Evolutionary conservation across 2,888 invertebrate genomes (phyloP).

Genomic region (Tiliacea citrago): DNA sequence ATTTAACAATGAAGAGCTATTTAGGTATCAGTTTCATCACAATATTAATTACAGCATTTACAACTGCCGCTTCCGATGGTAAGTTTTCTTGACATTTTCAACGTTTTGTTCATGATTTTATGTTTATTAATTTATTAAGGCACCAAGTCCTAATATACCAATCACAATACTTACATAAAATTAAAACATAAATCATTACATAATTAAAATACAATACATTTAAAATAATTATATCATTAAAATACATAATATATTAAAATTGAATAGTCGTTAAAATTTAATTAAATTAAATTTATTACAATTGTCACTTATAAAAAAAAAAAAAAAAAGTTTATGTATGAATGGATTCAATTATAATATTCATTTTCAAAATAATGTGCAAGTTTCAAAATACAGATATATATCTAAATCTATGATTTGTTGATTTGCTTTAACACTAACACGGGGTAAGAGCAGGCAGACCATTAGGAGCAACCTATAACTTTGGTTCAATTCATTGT

Average conservation of each 20-base stretch:
- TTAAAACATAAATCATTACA: too few species aligned
- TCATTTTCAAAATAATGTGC: constrained; percentile 18
- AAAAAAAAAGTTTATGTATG: not conserved
- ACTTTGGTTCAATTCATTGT: not conserved
- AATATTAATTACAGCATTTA: constrained; percentile 40
- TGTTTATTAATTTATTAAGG: not conserved
- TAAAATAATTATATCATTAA: too few species aligned
- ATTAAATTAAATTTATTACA: too few species aligned
- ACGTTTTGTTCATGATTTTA: constrained; percentile 30
- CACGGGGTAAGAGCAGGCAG: too few species aligned
- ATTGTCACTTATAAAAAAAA: too few species aligned
- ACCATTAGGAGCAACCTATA: not conserved
- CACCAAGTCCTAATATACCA: too few species aligned
- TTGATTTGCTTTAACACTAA: not conserved
- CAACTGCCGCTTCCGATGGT: constrained; percentile 47
- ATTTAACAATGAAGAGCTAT: constrained; percentile 53
- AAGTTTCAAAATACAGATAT: not conserved
- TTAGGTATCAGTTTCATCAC: constrained; percentile 41
- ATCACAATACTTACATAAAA: too few species aligned
- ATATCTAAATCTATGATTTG: too few species aligned
- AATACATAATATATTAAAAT: too few species aligned
- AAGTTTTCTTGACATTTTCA: constrained; percentile 33
- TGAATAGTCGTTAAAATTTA: too few species aligned
- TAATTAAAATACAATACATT: too few species aligned
- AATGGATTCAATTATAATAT: constrained; percentile 13